Evolutionary conservation across 2,888 invertebrate species (phyloP).

Genomic region (Stenodema calcarata): DNA sequence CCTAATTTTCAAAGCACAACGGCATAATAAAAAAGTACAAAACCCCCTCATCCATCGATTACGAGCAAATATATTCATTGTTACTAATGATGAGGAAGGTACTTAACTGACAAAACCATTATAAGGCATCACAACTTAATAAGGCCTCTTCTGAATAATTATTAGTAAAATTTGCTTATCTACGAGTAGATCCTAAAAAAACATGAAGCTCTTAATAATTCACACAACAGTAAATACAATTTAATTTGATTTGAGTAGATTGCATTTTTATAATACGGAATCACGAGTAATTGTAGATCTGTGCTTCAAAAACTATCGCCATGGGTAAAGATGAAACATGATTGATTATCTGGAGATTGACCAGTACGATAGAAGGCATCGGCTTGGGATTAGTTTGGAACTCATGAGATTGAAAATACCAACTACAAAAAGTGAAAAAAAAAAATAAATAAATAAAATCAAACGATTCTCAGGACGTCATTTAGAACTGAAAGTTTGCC

Average conservation of each 20-base stretch:
- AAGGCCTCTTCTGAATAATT: slow-evolving; percentile 3
- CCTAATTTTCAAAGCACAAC: background rate
- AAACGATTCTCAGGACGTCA: too few species aligned
- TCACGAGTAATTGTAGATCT: background rate
- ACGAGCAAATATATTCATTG: slow-evolving; percentile 3
- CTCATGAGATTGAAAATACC: background rate
- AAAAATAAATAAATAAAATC: background rate
- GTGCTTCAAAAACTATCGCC: background rate
- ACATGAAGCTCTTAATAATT: slow-evolving; percentile 7
- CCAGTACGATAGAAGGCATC: background rate
- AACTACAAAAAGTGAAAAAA: background rate
- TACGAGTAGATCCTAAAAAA: background rate
- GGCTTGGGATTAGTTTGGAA: background rate
- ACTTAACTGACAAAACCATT: background rate
- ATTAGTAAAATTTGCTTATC: background rate
- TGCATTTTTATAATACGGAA: background rate
- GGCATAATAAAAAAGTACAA: slow-evolving; percentile 9
- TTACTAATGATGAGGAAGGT: slow-evolving; percentile 1
- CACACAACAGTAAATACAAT: background rate
- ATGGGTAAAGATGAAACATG: too few species aligned
- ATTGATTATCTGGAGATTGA: background rate
- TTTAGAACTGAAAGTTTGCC: too few species aligned
- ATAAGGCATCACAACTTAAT: slow-evolving; percentile 7
- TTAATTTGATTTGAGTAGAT: background rate
- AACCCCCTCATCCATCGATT: background rate